Conservation (phyloP, 2,113 vertebrate genomes). For the Tyrannus savana region DNA sequence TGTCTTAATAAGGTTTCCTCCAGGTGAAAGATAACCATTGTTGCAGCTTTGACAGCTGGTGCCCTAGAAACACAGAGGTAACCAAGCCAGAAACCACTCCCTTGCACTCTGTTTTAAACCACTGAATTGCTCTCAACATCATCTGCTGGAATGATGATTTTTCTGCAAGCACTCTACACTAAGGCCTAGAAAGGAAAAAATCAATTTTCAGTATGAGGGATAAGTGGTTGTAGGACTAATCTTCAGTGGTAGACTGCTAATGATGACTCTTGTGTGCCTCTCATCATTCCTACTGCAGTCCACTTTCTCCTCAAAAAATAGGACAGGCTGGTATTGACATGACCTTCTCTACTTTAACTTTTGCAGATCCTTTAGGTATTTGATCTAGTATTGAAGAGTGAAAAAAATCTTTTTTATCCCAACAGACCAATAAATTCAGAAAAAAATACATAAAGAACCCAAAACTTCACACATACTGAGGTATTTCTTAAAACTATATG, state of each 20-base stretch:
- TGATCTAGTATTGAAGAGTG: neutral
- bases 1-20: neutral
- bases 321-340: neutral
- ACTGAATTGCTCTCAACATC: neutral
- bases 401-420: neutral
- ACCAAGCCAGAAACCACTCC: neutral
- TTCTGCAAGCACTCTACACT: neutral
- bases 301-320: neutral
- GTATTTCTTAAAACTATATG: neutral
- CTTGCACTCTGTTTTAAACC: neutral
- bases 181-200: neutral
- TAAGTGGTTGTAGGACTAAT: neutral
- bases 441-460: neutral
- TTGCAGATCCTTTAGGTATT: neutral
- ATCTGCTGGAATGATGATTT: neutral
- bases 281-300: neutral
- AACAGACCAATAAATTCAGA: neutral
- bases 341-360: neutral
- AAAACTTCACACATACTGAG: neutral
- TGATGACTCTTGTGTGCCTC: neutral
- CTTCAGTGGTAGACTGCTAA: neutral
- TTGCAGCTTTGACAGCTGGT: neutral
- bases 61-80: neutral
- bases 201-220: neutral
- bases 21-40: neutral